Percentiles rank a stretch among this genome's conserved stretches.
Conservation (phyloP, 2,113 vertebrate species). For the Ammodytes dubius region DNA sequence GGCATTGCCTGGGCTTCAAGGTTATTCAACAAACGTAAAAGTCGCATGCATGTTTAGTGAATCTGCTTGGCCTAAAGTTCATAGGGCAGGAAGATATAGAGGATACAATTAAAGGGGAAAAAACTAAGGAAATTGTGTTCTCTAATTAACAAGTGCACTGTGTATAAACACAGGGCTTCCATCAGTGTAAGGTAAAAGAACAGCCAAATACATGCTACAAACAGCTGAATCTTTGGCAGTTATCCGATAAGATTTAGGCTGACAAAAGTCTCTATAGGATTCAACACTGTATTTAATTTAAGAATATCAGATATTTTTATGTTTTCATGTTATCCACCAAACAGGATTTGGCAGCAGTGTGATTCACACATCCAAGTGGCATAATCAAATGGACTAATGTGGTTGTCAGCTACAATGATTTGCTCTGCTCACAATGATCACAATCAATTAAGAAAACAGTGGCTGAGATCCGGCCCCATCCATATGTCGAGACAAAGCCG, state of each 20-base stretch:
- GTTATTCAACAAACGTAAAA: conserved; percentile 18
- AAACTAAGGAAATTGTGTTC: background rate
- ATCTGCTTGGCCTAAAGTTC: background rate
- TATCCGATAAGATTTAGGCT: background rate
- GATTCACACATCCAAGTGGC: conserved; percentile 1
- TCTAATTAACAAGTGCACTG: background rate
- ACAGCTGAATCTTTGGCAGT: background rate
- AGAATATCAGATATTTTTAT: background rate
- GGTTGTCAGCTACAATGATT: conserved; percentile 46
- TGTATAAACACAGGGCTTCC: background rate
- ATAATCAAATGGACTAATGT: conserved; percentile 7
- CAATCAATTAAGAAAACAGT: conserved; percentile 45
- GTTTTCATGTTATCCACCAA: background rate
- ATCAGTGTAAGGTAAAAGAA: background rate
- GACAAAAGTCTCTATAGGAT: background rate
- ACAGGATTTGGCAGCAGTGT: conserved; percentile 12
- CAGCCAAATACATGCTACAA: background rate
- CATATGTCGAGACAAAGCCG: conserved; percentile 56
- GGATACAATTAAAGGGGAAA: background rate
- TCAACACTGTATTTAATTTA: background rate
- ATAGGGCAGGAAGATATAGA: background rate
- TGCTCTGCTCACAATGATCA: conserved; percentile 54
- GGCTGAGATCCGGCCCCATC: conserved; percentile 51
- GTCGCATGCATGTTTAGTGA: background rate
- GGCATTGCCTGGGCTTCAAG: conserved; percentile 14